Conservation (phyloP, 2,113 vertebrate species). For the Odobenus rosmarus region DNA sequence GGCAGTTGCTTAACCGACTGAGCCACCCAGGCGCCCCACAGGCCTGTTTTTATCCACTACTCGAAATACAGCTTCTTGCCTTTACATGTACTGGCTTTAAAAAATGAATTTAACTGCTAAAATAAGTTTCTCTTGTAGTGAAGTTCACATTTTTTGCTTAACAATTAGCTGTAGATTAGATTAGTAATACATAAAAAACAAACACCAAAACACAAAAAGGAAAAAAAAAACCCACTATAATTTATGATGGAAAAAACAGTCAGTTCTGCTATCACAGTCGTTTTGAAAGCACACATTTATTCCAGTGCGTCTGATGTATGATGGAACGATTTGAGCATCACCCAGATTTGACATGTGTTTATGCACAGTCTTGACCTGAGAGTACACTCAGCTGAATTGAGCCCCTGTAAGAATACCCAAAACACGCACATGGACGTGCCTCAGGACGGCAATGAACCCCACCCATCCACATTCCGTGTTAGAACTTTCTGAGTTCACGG, state of each 20-base stretch:
- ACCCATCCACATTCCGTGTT: background rate
- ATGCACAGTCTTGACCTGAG: conserved; percentile 7
- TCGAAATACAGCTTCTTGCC: background rate
- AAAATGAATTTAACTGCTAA: background rate
- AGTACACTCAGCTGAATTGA: background rate
- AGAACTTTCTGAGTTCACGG: background rate
- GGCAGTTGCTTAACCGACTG: too few relatives aligned
- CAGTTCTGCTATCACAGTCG: conserved; percentile 18
- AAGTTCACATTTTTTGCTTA: conserved; percentile 46
- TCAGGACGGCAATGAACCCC: background rate
- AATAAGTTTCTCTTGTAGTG: background rate
- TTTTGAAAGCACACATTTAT: conserved; percentile 26
- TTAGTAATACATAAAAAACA: conserved; percentile 16
- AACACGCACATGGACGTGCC: background rate
- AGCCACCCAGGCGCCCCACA: background rate
- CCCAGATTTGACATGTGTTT: conserved; percentile 30
- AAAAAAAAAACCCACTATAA: background rate
- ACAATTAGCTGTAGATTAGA: conserved; percentile 23
- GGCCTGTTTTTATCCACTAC: background rate
- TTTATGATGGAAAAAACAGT: conserved; percentile 32
- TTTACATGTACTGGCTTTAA: background rate
- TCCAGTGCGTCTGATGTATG: conserved; percentile 10
- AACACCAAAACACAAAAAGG: background rate
- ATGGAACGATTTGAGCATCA: background rate
- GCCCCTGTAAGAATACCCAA: background rate